Evolutionary conservation across 2,888 invertebrate genomes (phyloP), one percentile per base, ranked within the genome.

Genomic region (Synergus laeviventris): DNA sequence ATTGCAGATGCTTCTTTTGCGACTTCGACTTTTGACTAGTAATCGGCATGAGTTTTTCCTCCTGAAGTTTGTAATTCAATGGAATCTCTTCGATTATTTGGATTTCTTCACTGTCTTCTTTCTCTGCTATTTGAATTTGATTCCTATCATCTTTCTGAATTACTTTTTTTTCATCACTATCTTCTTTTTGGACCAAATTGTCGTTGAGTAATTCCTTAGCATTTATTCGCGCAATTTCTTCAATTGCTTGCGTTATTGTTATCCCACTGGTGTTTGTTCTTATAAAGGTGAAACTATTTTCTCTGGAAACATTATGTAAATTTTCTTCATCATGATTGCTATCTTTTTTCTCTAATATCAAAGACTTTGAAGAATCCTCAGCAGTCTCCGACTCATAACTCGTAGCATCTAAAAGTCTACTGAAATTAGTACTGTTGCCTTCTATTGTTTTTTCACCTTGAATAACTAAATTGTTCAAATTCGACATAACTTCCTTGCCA

Each of bases 221-320:
- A 64, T 79, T 84, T 18, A 77, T 60, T 73, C 14, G 73, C 3
- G 64, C 49, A 77, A 81, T 80, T 66, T 80, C 78, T 4, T 38
- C 24, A 36, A 82, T 54, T 24, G 81, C 81, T 75, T 84, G 84
- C 14, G 80, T 81, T 74, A 83, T 49, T 7, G 73, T 78, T 4
- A 82, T 18, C 12, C 70, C 70, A 49, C 49, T 70, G 24, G n/a
- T 5, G 11, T 49, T 70, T 36, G 70, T n/a, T 31, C 11, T n/a
- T 18, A 70, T 24, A 49, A 31, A 31, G n/a, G 31, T 9, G 9
- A 45, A 49, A n/a, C 49, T 70, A 16, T 45, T 54, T 1, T 70
- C 31, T 18, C n/a, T 16, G 12, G 36, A 36, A 54, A 54, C 18
- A 54, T 49, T 49, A 49, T 49, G 16, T 16, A 24, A 9, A 42